Conservation (phyloP, 1,140 invertebrate species). For the Onthophagus taurus region DNA sequence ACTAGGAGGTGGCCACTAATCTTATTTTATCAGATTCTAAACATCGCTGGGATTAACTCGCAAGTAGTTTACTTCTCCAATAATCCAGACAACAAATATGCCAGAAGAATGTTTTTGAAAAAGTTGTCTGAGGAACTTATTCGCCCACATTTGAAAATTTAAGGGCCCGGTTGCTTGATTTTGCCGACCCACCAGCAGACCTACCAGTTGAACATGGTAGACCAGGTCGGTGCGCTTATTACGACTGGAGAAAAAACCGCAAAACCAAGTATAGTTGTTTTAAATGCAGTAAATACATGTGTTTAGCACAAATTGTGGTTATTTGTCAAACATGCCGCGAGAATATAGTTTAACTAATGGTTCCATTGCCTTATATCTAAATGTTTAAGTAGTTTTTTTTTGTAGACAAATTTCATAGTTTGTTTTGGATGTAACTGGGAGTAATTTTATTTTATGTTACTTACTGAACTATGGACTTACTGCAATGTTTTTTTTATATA, state of each 20-base stretch:
- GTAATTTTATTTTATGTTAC: background rate
- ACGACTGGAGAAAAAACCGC: background rate
- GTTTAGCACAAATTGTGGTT: background rate
- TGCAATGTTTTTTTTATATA: background rate
- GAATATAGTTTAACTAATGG: too few relatives aligned
- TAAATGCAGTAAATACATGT: conserved; percentile 2
- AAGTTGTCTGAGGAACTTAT: conserved; percentile 1
- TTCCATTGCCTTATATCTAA: too few relatives aligned
- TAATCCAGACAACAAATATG: background rate
- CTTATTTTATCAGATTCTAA: conserved; percentile 9
- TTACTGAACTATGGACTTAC: background rate
- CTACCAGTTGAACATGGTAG: background rate
- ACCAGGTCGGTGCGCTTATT: background rate
- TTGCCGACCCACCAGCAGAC: background rate
- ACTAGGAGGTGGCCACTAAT: conserved; percentile 10
- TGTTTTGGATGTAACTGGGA: background rate
- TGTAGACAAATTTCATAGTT: background rate
- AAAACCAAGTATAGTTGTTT: background rate
- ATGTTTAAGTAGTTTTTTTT: background rate
- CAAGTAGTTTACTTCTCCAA: conserved; percentile 5
- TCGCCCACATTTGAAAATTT: background rate
- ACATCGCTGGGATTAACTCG: conserved; percentile 13
- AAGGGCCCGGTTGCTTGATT: background rate
- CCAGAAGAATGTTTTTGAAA: conserved; percentile 1
- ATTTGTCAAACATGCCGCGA: background rate